Evolutionary conservation across 2,888 invertebrate species (phyloP).

Genomic region (Marronus borbonicus): DNA sequence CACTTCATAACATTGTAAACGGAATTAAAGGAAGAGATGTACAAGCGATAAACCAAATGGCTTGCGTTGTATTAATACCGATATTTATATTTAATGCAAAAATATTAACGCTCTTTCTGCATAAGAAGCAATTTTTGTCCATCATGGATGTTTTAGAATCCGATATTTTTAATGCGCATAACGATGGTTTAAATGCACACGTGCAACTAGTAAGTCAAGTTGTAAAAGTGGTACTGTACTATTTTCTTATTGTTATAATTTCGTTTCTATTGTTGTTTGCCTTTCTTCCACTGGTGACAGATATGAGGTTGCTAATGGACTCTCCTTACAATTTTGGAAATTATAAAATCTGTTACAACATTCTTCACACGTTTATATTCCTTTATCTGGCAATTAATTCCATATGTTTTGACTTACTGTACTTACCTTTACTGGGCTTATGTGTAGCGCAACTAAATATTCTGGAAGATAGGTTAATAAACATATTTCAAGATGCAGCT

Average conservation of each 20-base stretch:
- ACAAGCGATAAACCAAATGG: not conserved
- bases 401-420: conserved; percentile 32
- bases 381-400: conserved; percentile 26
- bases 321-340: conserved; percentile 33
- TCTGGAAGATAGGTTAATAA: conserved; percentile 12
- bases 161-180: conserved; percentile 31
- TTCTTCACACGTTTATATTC: conserved; percentile 24
- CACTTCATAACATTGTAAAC: not conserved
- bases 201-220: not conserved
- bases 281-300: conserved; percentile 28
- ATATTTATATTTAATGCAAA: not conserved
- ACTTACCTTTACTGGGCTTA: conserved; percentile 39
- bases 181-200: conserved; percentile 29
- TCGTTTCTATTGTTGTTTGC: conserved; percentile 18
- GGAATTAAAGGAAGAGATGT: not conserved
- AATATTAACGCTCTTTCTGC: not conserved
- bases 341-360: conserved; percentile 19
- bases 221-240: not conserved
- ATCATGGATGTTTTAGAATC: conserved; percentile 24
- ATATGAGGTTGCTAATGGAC: conserved; percentile 22
- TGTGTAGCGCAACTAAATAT: conserved; percentile 44
- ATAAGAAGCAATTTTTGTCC: not conserved
- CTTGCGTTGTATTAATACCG: not conserved
- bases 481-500: conserved; percentile 3
- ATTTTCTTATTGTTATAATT: not conserved